phyloP scores from a whole-genome alignment of 2,888 invertebrate genomes.

The Heliconius ismenius region DNA sequence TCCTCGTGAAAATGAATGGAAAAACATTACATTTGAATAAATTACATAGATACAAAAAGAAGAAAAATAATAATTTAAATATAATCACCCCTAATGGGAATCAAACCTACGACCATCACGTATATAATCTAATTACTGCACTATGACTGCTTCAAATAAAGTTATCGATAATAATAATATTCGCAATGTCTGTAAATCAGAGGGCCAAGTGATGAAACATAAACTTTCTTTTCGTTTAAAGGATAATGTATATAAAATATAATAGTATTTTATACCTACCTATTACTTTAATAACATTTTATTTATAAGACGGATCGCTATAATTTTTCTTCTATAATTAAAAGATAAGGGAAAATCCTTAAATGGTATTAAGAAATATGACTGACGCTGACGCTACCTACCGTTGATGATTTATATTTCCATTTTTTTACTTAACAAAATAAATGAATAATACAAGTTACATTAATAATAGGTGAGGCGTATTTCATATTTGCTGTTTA shows the following conservation, averaged over 20 bases:
- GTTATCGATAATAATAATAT: neutral
- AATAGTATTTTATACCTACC: neutral
- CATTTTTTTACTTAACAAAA: slow-evolving; percentile 7
- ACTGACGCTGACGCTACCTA: neutral
- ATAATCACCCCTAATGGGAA: neutral
- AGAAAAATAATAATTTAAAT: no score
- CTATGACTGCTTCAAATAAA: neutral
- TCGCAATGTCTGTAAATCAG: neutral
- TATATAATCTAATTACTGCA: neutral
- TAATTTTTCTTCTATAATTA: neutral
- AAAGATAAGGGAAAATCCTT: neutral
- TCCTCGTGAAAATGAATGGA: neutral
- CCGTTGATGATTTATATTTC: slow-evolving; percentile 7
- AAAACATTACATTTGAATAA: slow-evolving; percentile 5
- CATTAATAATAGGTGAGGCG: neutral
- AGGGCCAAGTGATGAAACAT: neutral
- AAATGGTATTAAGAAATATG: neutral
- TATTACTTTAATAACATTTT: neutral
- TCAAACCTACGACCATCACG: neutral
- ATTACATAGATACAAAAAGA: neutral
- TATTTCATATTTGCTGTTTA: no score
- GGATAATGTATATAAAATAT: neutral
- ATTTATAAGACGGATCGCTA: neutral
- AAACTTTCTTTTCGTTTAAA: neutral
- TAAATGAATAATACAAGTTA: neutral